These are phyloP conservation scores for Aricia agestis DNA, from an alignment of 1,140 invertebrate species.

Conservation along the genomic window DNA sequence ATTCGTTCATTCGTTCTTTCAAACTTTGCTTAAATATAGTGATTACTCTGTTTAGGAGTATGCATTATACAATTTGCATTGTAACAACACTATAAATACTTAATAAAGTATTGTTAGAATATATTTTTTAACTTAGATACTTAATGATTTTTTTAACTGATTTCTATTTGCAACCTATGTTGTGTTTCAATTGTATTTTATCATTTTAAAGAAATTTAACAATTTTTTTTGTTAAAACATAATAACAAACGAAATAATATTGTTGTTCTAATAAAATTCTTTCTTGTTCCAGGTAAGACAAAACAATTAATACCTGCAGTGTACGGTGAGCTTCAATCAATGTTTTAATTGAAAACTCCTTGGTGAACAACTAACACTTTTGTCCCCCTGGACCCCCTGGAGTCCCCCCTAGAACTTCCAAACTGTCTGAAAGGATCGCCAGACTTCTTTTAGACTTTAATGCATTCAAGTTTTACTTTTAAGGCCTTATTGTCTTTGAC, in stretches of 20 bases:
- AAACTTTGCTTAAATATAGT: neutral
- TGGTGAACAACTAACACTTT: constrained; percentile 40
- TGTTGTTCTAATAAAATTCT: neutral
- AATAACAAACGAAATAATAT: too few species aligned
- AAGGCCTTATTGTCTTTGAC: neutral
- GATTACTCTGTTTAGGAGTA: neutral
- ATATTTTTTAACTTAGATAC: too few species aligned
- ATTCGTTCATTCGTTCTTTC: neutral
- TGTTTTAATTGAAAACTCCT: constrained; percentile 29
- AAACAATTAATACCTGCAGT: neutral
- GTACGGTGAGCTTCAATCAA: neutral
- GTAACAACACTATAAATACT: too few species aligned
- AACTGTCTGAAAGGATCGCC: constrained; percentile 5
- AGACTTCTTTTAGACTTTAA: constrained; percentile 2
- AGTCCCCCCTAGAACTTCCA: neutral
- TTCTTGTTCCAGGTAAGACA: constrained; percentile 29
- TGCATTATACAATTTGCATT: too few species aligned
- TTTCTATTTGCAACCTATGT: too few species aligned
- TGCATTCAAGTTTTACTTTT: constrained; percentile 7
- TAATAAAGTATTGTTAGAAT: too few species aligned
- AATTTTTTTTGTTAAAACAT: too few species aligned
- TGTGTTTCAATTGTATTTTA: too few species aligned
- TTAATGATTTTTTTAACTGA: too few species aligned
- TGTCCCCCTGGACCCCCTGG: neutral
- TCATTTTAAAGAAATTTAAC: too few species aligned